These are phyloP conservation scores for Drosophila mimica DNA, from an alignment of 2,888 invertebrate species.

Conservation along the genomic window DNA sequence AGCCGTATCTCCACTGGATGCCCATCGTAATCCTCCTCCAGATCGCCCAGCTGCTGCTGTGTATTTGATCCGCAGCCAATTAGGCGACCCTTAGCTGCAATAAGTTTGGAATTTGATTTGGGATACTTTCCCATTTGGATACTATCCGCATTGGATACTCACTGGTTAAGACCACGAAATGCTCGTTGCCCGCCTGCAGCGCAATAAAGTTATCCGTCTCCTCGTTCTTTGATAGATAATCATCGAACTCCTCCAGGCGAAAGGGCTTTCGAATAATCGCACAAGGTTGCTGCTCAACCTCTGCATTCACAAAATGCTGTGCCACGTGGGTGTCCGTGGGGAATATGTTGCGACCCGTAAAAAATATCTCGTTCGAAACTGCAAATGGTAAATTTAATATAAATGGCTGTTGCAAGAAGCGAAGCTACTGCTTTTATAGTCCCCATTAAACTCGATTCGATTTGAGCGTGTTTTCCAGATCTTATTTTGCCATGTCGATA, in stretches of 20 bases:
- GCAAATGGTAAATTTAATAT: constrained; percentile 6
- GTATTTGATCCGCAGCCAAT: constrained; percentile 84
- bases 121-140: too few relatives aligned
- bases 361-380: constrained; percentile 85
- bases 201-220: constrained; percentile 82
- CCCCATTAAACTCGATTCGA: constrained; percentile 1
- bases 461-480: neutral
- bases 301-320: constrained; percentile 76
- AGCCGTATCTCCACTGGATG: constrained; percentile 82
- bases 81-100: constrained; percentile 81
- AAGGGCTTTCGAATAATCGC: constrained; percentile 82
- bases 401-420: neutral
- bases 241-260: constrained; percentile 83
- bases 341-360: constrained; percentile 84
- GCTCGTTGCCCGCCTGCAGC: constrained; percentile 83
- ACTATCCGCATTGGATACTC: constrained; percentile 53
- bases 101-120: neutral
- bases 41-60: constrained; percentile 80
- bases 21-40: constrained; percentile 65
- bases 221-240: constrained; percentile 80
- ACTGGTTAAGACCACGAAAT: constrained; percentile 84
- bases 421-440: neutral
- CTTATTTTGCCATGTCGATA: neutral
- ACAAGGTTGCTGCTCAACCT: constrained; percentile 72
- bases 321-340: constrained; percentile 71